Base-by-base conservation (phyloP, 1,140 invertebrate species). In the Eurytemora carolleeae region DNA sequence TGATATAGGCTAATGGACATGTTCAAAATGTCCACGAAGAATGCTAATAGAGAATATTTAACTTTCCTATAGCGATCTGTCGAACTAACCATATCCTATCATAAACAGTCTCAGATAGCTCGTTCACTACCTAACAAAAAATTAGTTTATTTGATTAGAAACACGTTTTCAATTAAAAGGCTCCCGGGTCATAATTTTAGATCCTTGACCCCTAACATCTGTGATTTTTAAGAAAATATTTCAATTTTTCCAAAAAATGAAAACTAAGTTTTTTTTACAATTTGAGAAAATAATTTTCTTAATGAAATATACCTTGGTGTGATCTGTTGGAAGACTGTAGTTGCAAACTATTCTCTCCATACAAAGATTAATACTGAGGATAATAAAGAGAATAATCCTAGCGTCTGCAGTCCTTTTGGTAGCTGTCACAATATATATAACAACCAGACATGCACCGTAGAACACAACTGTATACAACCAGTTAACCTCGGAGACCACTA, bases 381-480 rank as follows among this genome's bases (percentile, higher is more conserved):
- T 69, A n/a, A 72, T 65, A 66, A 79, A 76, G 18, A 80, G 65
- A 66, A 71, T 73, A 62, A 79, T 69, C 65, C 79, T 70, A 15
- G 77, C 75, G 54, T 72, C 69, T 3, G 66, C 60, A 1, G 79
- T 79, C 44, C 75, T 68, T 55, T 68, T 70, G 0, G 76, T 73
- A 15, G 79, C 74, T 44, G 77, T 80, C 21, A 77, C 69, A 24
- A 80, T 59, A 53, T 77, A 78, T 16, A 72, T 73, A 2, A 78
- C 63, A 22, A 79, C 66, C 23, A 77, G 70, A 31, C 72, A 71
- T 1, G 73, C 59, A 22, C 72, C 68, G 63, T 79, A 80, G 67
- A 78, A 80, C n/a, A 76, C 68, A 23, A 79, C 68, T 1, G 77
- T 75, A 64, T 79, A 78, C 62, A 80, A 73, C 65, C 76, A 75